Evolutionary conservation across 1,140 invertebrate species (phyloP).

Genomic region (Nasonia giraulti): DNA sequence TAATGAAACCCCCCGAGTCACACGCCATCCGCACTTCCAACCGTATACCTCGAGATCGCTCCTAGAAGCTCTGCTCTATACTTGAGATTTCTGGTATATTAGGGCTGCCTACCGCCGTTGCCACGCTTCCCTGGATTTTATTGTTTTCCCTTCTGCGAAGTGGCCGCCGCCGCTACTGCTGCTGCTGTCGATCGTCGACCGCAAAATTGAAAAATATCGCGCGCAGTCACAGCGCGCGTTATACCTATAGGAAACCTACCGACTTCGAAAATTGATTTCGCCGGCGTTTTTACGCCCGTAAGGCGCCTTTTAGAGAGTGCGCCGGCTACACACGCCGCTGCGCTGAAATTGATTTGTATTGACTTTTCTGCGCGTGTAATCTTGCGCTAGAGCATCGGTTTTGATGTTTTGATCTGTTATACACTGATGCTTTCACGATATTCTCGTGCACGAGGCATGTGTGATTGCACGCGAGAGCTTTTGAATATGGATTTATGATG

Average conservation of each 20-base stretch:
- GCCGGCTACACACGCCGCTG: neutral
- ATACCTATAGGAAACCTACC: neutral
- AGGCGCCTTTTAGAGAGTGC: neutral
- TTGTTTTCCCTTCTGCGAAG: conserved; percentile 38
- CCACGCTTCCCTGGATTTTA: conserved; percentile 24
- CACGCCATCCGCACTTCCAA: neutral
- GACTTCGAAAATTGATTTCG: conserved; percentile 36
- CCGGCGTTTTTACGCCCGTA: conserved; percentile 5
- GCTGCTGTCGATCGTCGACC: neutral
- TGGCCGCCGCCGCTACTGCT: neutral
- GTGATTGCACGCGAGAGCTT: no score
- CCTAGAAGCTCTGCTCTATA: no score
- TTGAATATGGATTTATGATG: no score
- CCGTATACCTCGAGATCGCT: no score
- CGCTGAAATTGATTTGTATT: conserved; percentile 25
- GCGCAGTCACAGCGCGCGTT: neutral
- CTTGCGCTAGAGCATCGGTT: neutral
- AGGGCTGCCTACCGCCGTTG: neutral
- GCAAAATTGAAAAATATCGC: conserved; percentile 32
- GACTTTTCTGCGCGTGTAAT: conserved; percentile 12
- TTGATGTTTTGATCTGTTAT: neutral
- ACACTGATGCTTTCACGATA: neutral
- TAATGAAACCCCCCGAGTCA: neutral
- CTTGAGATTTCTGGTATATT: no score
- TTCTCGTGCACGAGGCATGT: neutral